Evolutionary conservation across 2,113 vertebrate species (phyloP), one percentile per base, ranked within the genome.

Genomic region (Spermophilus dauricus): DNA sequence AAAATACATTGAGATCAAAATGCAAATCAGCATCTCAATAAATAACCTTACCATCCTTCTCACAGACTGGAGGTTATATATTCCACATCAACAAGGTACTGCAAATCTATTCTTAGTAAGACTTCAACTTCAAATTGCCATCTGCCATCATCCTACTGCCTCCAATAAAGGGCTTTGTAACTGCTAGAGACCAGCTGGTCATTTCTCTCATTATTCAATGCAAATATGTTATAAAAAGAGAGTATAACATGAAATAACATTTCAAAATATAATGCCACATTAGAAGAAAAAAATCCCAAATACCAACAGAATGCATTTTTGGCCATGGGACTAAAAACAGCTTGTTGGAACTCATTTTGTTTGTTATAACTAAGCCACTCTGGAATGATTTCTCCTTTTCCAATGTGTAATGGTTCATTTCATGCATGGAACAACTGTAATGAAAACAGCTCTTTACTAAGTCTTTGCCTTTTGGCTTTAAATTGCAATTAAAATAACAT

Each of bases 351-450:
- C 97, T 97, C 92, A 26, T 94, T 91, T 96, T 97, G 96, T 97
- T 98, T 98, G 94, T 97, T 94, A 98, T 97, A 97, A 96, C 72
- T 95, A 98, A 97, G 92, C 95, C 73, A 42, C 32, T 98, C 96
- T 96, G 97, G 91, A 93, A 91, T 84, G 93, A 97, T 95, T 97
- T 98, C 92, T 87, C 94, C 75, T 97, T 98, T 98, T 97, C 96
- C 97, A 98, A 97, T 97, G 92, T 95, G 18, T 96, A 98, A 98
- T 97, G 92, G 93, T 93, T 98, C 95, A 82, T 98, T 98, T 98
- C 93, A 98, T 93, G 87, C 67, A 32, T 96, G 91, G 92, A 93
- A 96, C 96, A 97, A 95, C 95, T 97, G 86, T 97, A 94, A 98
- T 97, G 97, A 96, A 95, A 98, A 93, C 94, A 97, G 39, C 69